These are phyloP conservation scores for Coleophora flavipennella DNA, from an alignment of 2,888 invertebrate genomes.

Conservation along the genomic window DNA sequence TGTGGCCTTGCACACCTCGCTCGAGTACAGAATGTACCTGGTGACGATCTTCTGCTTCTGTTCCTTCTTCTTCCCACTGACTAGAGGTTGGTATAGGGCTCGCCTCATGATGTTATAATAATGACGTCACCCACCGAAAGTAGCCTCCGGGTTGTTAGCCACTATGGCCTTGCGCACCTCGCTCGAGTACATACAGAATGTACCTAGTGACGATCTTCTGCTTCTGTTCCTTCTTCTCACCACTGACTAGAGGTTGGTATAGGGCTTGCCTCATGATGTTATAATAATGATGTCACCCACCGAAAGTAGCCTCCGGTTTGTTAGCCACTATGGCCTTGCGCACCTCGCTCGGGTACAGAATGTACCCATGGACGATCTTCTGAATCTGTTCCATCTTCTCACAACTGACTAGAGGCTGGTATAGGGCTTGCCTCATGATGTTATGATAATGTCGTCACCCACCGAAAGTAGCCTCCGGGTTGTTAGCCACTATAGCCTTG, in stretches of 20 bases:
- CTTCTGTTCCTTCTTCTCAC: constrained; percentile 72
- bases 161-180: not conserved
- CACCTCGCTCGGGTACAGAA: not conserved
- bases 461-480: constrained; percentile 97
- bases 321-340: not conserved
- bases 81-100: constrained; percentile 42
- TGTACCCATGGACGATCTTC: too few relatives aligned
- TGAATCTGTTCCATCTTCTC: too few relatives aligned
- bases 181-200: constrained; percentile 88
- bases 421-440: too few relatives aligned
- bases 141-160: too few relatives aligned
- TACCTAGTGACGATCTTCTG: constrained; percentile 95
- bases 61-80: constrained; percentile 64
- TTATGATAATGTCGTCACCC: too few relatives aligned
- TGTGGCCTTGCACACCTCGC: constrained; percentile 94
- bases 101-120: constrained; percentile 26
- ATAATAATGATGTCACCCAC: too few relatives aligned
- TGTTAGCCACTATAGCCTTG: constrained; percentile 91
- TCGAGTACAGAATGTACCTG: constrained; percentile 98
- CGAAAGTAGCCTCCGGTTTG: too few relatives aligned
- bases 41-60: constrained; percentile 88
- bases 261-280: constrained; percentile 37
- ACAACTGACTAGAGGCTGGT: too few relatives aligned
- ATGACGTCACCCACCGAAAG: constrained; percentile 11
- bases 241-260: constrained; percentile 46